Conservation (phyloP, 2,113 vertebrate genomes). For the Pteropus alecto region DNA sequence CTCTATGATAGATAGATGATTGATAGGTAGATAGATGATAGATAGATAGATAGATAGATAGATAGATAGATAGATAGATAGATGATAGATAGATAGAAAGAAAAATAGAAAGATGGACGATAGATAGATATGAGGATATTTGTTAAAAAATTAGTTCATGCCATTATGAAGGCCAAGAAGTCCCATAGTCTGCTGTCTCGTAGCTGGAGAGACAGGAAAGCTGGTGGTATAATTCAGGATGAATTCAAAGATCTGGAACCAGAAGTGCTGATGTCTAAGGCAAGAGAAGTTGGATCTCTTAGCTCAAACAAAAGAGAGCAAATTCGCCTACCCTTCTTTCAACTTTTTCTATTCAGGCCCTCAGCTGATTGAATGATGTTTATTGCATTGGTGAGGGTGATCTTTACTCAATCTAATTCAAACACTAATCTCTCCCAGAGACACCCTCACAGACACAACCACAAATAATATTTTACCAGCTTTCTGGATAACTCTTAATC, state of each 20-base stretch:
- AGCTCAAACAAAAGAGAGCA: neutral
- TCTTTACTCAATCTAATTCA: neutral
- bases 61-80: neutral
- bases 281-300: neutral
- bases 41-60: neutral
- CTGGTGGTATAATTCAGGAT: neutral
- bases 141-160: neutral
- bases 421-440: neutral
- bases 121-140: neutral
- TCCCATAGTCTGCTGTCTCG: neutral
- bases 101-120: too few species aligned
- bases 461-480: neutral
- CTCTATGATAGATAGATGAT: neutral
- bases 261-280: neutral
- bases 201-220: neutral
- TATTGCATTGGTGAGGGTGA: neutral
- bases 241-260: neutral
- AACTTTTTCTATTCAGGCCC: neutral
- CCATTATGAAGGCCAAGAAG: neutral
- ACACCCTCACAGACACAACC: neutral
- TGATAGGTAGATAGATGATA: neutral
- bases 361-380: neutral
- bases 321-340: neutral
- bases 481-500: neutral
- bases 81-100: neutral